Base-by-base conservation (phyloP, 2,797 vertebrate species). In the Siniperca scherzeri region DNA sequence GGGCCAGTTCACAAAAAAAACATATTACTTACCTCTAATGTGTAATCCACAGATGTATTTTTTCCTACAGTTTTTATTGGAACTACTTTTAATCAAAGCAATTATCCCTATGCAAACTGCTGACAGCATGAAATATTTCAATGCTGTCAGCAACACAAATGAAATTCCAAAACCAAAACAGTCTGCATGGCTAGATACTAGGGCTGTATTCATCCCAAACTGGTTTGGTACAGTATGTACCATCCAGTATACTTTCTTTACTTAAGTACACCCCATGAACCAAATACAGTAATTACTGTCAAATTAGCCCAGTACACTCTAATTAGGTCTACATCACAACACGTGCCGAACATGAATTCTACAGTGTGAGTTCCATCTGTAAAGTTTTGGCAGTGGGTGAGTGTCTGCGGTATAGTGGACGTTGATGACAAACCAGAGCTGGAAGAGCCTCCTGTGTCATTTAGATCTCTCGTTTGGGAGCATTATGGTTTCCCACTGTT, bases 271-370 rank as follows among this genome's bases (percentile, higher is more conserved):
- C 12, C 42, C 19, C 8, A 4, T 3, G 11, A 72, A 14, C 56
- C 55, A 46, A 59, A 46, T 16, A 56, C 52, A 9, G 69, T 30
- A 44, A 57, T 57, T 70, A 46, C 68, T 42, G 55, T 46, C 55
- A 59, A 25, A 70, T 70, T 19, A 56, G 9, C 52, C n/a, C 22
- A 16, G 16, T 3, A 16, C 55, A 22, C 56, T 48, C 27, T 36
- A 46, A 59, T 46, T 71, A 46, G 7, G 19, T 33, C 69, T 30
- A 13, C 56, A 48, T 46, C 42, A 10, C 4, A 59, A 33, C 25
- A 33, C 7, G 16, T 27, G 69, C 2, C 1, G 17, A 30, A 30
- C 25, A n/a, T 59, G 40, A 71, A 27, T 42, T 19, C 25, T 25
- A 2, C 6, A 33, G 53, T 40, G 6, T 7, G 11, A 16, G 33